These are phyloP conservation scores for Notothenia coriiceps DNA, from an alignment of 2,113 vertebrate genomes.

Conservation along the genomic window DNA sequence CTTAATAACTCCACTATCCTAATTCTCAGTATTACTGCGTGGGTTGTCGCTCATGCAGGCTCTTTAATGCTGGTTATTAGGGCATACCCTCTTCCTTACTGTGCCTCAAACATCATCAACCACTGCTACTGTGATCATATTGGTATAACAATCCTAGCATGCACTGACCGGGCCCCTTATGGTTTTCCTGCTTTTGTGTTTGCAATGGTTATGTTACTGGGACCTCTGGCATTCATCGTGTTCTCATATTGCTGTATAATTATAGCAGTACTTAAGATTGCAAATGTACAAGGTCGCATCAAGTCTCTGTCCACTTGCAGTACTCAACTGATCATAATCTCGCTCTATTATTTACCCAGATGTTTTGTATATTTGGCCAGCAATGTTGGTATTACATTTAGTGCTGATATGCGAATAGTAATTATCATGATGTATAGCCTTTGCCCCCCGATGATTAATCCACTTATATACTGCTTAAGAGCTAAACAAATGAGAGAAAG, in stretches of 20 bases:
- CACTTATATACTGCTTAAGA: slow-evolving; percentile 75
- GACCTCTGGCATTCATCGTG: slow-evolving; percentile 71
- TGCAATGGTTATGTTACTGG: slow-evolving; percentile 61
- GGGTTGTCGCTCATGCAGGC: neutral
- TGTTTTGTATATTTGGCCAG: slow-evolving; percentile 75
- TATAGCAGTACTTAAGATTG: slow-evolving; percentile 52
- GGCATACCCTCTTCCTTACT: slow-evolving; percentile 76
- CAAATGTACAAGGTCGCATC: slow-evolving; percentile 36
- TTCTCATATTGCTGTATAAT: slow-evolving; percentile 77
- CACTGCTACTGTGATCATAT: slow-evolving; percentile 80
- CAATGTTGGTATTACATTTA: slow-evolving; percentile 58
- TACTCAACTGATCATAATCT: slow-evolving; percentile 75
- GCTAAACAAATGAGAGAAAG: slow-evolving; percentile 73
- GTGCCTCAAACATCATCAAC: slow-evolving; percentile 68
- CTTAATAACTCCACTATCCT: slow-evolving; percentile 61
- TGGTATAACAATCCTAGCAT: slow-evolving; percentile 68
- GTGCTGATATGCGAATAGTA: slow-evolving; percentile 55
- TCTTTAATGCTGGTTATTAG: slow-evolving; percentile 26
- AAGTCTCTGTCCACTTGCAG: slow-evolving; percentile 80
- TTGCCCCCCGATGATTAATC: slow-evolving; percentile 74
- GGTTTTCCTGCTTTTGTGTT: slow-evolving; percentile 43
- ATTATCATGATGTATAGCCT: slow-evolving; percentile 75
- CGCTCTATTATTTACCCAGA: slow-evolving; percentile 74
- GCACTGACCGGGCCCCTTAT: slow-evolving; percentile 60
- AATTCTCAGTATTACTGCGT: slow-evolving; percentile 55